phyloP scores from a whole-genome alignment of 2,113 vertebrate species.

The Phylloscopus trochilus region DNA sequence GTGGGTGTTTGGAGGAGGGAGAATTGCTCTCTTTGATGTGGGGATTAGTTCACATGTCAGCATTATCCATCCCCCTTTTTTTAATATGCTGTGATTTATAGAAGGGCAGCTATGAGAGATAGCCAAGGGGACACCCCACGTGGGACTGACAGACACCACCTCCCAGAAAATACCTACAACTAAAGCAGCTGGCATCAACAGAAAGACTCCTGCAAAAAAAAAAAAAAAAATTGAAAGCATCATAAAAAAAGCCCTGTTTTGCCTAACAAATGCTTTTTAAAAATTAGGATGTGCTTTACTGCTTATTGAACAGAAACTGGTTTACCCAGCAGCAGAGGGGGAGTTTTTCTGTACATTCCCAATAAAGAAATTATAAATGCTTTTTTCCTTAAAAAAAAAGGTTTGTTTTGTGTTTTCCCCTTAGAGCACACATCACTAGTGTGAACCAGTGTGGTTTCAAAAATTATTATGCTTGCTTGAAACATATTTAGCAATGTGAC shows the following conservation, averaged over 20 bases:
- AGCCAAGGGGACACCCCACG: conserved; percentile 49
- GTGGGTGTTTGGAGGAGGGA: conserved; percentile 15
- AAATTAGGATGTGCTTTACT: conserved; percentile 17
- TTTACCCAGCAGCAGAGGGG: conserved; percentile 7
- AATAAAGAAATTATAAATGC: background rate
- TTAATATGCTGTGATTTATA: conserved; percentile 59
- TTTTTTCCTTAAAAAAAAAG: background rate
- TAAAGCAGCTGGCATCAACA: conserved; percentile 25
- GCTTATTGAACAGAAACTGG: background rate
- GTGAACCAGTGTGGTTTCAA: background rate
- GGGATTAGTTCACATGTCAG: conserved; percentile 68
- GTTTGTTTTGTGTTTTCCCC: background rate
- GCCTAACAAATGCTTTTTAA: conserved; percentile 47
- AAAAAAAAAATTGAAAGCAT: background rate
- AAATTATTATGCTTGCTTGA: background rate
- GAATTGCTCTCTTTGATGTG: conserved; percentile 55
- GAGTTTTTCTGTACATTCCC: background rate
- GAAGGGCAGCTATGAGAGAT: background rate
- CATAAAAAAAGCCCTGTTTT: conserved; percentile 38
- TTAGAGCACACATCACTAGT: background rate
- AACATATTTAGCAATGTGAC: background rate
- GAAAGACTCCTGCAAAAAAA: conserved; percentile 1
- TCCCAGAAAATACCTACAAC: background rate
- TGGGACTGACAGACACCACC: conserved; percentile 37
- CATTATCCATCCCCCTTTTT: conserved; percentile 43